Evolutionary conservation across 2,113 vertebrate species (phyloP).

Genomic region (Nyctibius bracteatus): DNA sequence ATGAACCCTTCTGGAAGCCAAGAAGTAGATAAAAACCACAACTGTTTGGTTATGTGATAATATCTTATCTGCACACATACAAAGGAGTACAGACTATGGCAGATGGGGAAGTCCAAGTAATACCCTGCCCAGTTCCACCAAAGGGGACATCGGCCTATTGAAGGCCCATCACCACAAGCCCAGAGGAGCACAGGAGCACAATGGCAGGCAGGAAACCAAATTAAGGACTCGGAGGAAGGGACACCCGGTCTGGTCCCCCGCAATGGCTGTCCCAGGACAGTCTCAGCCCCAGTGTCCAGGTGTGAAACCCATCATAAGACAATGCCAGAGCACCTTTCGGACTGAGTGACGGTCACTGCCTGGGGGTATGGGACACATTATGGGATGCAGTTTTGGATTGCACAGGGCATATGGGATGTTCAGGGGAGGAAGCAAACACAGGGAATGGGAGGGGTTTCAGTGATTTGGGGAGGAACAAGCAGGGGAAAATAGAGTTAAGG

Average conservation of each 20-base stretch:
- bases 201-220: not conserved
- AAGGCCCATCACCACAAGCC: not conserved
- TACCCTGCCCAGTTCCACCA: not conserved
- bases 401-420: not conserved
- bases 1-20: not conserved
- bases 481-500: not conserved
- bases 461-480: not conserved
- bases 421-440: not conserved
- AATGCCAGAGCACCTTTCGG: not conserved
- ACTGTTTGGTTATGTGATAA: not conserved
- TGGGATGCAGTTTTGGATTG: not conserved
- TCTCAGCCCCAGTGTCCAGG: not conserved
- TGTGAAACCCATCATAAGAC: not conserved
- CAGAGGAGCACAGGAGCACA: not conserved
- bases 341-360: not conserved
- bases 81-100: not conserved
- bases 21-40: not conserved
- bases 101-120: not conserved
- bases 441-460: not conserved
- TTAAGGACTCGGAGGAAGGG: not conserved
- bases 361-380: not conserved
- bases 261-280: not conserved
- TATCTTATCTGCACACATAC: not conserved
- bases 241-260: not conserved
- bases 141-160: not conserved